phyloP scores from a whole-genome alignment of 2,888 invertebrate species.

The Lepidocyrtinus sp. region DNA sequence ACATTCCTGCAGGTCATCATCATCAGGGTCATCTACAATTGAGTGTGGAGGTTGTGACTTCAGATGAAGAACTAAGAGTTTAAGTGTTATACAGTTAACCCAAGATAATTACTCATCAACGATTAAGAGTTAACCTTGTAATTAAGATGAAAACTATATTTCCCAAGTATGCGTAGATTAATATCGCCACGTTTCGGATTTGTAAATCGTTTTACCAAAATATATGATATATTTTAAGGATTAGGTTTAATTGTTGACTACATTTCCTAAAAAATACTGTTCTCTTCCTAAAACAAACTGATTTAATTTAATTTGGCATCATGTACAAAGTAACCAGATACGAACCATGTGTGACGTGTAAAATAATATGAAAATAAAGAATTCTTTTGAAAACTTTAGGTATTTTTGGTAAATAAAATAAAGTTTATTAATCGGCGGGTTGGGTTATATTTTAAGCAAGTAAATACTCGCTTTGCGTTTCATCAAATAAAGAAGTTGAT shows the following conservation, averaged over 20 bases:
- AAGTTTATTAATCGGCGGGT: no score
- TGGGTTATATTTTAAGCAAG: no score
- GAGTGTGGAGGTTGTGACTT: constrained; percentile 55
- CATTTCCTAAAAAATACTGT: no score
- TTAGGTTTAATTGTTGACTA: neutral
- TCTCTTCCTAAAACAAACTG: no score
- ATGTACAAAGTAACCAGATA: no score
- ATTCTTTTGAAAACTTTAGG: no score
- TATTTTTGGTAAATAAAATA: no score
- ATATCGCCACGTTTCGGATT: neutral
- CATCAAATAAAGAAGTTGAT: no score
- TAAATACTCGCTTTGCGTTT: no score
- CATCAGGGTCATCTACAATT: constrained; percentile 55
- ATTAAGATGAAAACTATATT: neutral
- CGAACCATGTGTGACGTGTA: no score
- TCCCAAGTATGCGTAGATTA: neutral
- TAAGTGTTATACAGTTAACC: constrained; percentile 1
- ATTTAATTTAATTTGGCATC: no score
- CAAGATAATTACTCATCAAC: neutral
- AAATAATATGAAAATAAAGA: no score
- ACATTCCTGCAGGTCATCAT: constrained; percentile 54
- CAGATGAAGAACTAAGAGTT: constrained; percentile 57
- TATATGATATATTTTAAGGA: neutral
- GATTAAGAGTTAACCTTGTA: neutral
- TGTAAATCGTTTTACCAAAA: neutral